phyloP scores from a whole-genome alignment of 2,113 vertebrate species.

The Lycocorax pyrrhopterus region DNA sequence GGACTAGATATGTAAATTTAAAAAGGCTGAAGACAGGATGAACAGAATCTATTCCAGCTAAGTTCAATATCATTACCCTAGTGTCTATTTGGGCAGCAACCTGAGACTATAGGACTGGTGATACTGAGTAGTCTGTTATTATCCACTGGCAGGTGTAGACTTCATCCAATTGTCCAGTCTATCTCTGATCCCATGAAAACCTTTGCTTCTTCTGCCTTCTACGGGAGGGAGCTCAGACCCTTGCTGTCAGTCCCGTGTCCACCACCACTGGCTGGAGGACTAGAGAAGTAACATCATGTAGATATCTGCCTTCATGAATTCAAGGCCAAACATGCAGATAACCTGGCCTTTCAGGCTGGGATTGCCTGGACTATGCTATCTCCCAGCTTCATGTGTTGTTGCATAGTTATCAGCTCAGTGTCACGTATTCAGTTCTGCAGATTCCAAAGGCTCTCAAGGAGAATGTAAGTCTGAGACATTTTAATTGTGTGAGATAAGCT shows the following conservation, averaged over 20 bases:
- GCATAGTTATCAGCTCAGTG: not conserved
- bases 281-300: not conserved
- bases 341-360: not conserved
- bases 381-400: not conserved
- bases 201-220: not conserved
- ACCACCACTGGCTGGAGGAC: not conserved
- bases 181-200: not conserved
- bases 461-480: not conserved
- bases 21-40: not conserved
- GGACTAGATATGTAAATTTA: not conserved
- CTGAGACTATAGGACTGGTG: not conserved
- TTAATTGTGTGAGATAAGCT: not conserved
- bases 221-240: accelerated
- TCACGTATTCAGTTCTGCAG: not conserved
- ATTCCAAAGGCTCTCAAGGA: not conserved
- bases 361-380: not conserved
- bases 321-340: not conserved
- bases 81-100: not conserved
- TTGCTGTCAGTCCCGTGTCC: not conserved
- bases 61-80: not conserved
- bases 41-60: not conserved
- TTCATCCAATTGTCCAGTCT: not conserved
- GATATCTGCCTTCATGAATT: not conserved
- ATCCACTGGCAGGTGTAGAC: not conserved
- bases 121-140: not conserved